Evolutionary conservation across 1,140 invertebrate species (phyloP), one percentile per base, ranked within the genome.

Genomic region (Acyrthosiphon pisum): DNA sequence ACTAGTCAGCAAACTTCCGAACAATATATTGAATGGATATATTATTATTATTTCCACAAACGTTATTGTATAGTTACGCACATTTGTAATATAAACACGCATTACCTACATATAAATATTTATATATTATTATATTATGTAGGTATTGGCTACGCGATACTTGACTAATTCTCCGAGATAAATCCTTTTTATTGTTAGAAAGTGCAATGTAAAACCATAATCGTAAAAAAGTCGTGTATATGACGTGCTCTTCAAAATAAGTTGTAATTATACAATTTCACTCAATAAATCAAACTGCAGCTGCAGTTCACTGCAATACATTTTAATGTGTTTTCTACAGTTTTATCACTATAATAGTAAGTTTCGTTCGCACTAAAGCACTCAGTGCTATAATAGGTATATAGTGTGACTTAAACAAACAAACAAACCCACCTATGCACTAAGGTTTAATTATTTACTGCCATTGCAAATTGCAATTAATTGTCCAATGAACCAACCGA

Each of bases 151-250:
- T 46, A 46, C 23, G 30, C 14, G 30, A n/a, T 9, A 87, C 84
- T 86, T 46, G 26, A n/a, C 84, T 86, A 86, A 87, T n/a, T 30
- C 30, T 46, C 26, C 0, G 30, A 46, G 26, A 87, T 46, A 20
- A 87, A 87, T 30, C 35, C 26, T 44, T 44, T 87, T 46, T 30
- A 87, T 44, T 87, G 84, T 46, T 87, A 87, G 84, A 87, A 87
- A 87, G 84, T 87, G 84, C 84, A 44, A 87, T 30, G 84, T 4
- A 46, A 44, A 86, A 46, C 44, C 8, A 46, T 44, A 46, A 44
- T 46, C 84, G 84, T 87, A 46, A 87, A 87, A 87, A 87, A 30
- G 44, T 48, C 84, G 48, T 46, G 84, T 48, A 41, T 37, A 41
- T 37, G 11, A 83, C 7, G 37, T 26, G 41, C 37, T 76, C 14